Evolutionary conservation across 2,888 invertebrate genomes (phyloP).

Genomic region (Dinocampus coccinellae): DNA sequence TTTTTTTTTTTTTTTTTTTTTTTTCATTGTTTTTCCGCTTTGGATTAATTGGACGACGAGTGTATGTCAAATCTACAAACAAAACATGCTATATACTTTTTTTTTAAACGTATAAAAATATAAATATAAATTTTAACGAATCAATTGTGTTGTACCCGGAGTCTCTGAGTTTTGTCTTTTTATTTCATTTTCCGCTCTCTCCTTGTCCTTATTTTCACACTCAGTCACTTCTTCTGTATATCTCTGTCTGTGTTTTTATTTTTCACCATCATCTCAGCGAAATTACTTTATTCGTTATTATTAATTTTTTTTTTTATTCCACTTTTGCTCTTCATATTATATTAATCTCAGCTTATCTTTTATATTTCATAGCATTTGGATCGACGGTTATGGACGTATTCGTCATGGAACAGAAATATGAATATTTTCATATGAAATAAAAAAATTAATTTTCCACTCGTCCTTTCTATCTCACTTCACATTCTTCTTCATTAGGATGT

Average conservation of each 20-base stretch:
- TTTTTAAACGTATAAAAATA: slow-evolving; percentile 46
- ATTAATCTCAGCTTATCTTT: slow-evolving; percentile 2
- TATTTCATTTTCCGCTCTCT: slow-evolving; percentile 8
- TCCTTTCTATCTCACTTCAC: slow-evolving; percentile 16
- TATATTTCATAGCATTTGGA: slow-evolving; percentile 28
- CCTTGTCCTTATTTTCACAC: neutral
- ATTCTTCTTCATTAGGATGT: slow-evolving; percentile 12
- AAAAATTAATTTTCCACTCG: slow-evolving; percentile 32
- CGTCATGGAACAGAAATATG: slow-evolving; percentile 27
- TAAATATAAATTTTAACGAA: slow-evolving; percentile 43
- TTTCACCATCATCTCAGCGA: neutral
- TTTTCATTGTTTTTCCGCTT: too few relatives aligned
- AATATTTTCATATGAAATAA: neutral
- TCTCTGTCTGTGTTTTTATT: neutral
- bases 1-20: slow-evolving; percentile 21
- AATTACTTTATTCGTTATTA: neutral
- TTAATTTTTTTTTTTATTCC: neutral
- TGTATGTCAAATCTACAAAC: slow-evolving; percentile 35
- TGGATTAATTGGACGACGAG: slow-evolving; percentile 32
- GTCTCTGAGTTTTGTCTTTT: neutral
- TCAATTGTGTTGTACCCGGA: slow-evolving; percentile 27
- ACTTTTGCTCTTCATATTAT: neutral
- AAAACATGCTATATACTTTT: slow-evolving; percentile 36
- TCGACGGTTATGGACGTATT: slow-evolving; percentile 41
- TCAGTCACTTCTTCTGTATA: neutral